Percentiles rank a stretch among this genome's conserved stretches.
Conservation (phyloP, 2,113 vertebrate genomes). For the Dromaius novaehollandiae region DNA sequence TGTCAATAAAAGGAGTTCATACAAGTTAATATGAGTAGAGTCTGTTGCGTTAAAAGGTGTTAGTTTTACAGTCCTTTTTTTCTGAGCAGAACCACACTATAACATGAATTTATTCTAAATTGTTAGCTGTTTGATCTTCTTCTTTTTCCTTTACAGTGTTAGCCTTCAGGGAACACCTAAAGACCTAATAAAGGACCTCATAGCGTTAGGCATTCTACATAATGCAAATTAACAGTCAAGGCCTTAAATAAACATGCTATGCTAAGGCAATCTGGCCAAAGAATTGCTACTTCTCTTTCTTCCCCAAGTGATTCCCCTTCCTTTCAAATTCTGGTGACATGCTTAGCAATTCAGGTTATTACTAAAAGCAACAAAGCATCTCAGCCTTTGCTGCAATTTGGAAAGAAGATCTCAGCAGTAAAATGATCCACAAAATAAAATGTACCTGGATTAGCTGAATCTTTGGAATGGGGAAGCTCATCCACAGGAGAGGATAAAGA, state of each 20-base stretch:
- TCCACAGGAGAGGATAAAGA: neutral
- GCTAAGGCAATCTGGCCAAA: neutral
- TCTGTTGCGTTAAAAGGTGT: neutral
- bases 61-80: neutral
- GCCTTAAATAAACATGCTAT: neutral
- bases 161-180: neutral
- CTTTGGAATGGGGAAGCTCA: neutral
- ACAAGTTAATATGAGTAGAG: neutral
- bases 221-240: neutral
- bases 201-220: neutral
- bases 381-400: neutral
- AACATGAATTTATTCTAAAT: neutral
- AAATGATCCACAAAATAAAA: constrained; percentile 6
- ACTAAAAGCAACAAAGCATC: neutral
- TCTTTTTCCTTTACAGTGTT: neutral
- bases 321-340: neutral
- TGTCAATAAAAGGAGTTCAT: neutral
- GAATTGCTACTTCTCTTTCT: neutral
- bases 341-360: neutral
- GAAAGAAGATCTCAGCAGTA: neutral
- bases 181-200: neutral
- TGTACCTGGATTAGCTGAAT: neutral
- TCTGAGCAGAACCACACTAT: neutral
- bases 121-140: neutral
- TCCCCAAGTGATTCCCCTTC: neutral